Evolutionary conservation across 2,113 vertebrate genomes (phyloP).

Genomic region (Laterallus jamaicensis): DNA sequence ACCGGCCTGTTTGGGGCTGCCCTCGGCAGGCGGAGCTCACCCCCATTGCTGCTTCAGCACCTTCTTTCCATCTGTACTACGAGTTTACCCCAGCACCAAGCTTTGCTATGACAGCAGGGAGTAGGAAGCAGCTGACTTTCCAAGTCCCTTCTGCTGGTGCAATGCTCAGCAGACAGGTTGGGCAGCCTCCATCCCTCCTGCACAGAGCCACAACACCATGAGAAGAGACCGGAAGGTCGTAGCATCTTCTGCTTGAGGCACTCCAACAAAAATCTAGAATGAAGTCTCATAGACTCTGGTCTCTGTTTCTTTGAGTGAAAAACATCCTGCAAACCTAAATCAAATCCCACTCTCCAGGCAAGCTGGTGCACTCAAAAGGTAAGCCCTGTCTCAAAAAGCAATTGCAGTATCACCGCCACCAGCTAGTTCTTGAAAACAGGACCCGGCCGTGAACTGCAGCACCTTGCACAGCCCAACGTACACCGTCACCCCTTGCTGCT

Average conservation of each 20-base stretch:
- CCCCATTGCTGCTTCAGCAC: not conserved
- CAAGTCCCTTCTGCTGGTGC: not conserved
- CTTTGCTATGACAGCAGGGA: not conserved
- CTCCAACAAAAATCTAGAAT: not conserved
- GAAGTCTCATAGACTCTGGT: not conserved
- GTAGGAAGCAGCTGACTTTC: not conserved
- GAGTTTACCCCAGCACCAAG: not conserved
- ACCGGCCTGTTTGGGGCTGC: not conserved
- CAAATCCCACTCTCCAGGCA: not conserved
- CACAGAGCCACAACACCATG: not conserved
- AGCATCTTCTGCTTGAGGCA: not conserved
- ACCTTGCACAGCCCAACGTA: not conserved
- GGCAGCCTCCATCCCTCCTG: not conserved
- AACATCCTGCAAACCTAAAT: not conserved
- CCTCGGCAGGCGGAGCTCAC: not conserved
- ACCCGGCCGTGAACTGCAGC: not conserved
- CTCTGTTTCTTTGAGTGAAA: not conserved
- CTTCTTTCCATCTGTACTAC: not conserved
- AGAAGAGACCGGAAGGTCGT: not conserved
- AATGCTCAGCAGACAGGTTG: not conserved
- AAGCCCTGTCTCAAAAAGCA: not conserved
- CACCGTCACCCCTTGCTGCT: accelerated
- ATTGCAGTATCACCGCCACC: not conserved
- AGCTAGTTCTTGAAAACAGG: not conserved
- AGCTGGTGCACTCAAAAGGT: not conserved